Evolutionary conservation across 2,113 vertebrate genomes (phyloP), one percentile per base, ranked within the genome.

Genomic region (Tichodroma muraria): DNA sequence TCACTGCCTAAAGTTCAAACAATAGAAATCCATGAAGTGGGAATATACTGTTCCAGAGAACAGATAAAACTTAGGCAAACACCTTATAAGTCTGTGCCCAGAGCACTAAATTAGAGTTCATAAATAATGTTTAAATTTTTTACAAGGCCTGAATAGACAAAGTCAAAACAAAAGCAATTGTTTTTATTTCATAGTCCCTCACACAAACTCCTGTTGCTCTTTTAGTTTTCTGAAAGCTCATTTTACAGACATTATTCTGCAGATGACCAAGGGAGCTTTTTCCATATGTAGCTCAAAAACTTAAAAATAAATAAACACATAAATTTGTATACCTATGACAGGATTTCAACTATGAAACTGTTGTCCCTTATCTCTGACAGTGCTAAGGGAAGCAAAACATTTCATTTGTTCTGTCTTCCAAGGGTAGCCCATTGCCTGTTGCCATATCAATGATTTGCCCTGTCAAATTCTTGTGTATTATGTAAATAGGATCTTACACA

Each of bases 91-190:
- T 45, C 49, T 85, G 15, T 42, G 25, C 23, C 64, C 5, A 68
- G 6, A 72, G 17, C 35, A 88, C 31, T 52, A 33, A 64, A 60
- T 33, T 69, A 40, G 15, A 45, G 12, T 25, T n/a, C 47, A 54
- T 73, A 90, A 95, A 90, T 31, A 50, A 15, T 28, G 27, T 25
- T 84, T 92, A 80, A 65, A 33, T 9, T 35, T 77, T 70, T 65
- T 53, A 45, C 56, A 54, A 4, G 1, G 35, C 49, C 47, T 83
- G 35, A 52, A 73, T 85, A 53, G 84, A 71, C 14, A 77, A 90
- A 86, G 11, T 19, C 7, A 12, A 88, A 80, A 31, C 33, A 83
- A 85, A 77, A 77, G 35, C 18, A 61, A 44, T 47, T 90, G 17
- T 15, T 80, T 91, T 77, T 79, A 42, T 69, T 81, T 80, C 56